phyloP scores from a whole-genome alignment of 2,888 invertebrate species.

The Graphium colonna region DNA sequence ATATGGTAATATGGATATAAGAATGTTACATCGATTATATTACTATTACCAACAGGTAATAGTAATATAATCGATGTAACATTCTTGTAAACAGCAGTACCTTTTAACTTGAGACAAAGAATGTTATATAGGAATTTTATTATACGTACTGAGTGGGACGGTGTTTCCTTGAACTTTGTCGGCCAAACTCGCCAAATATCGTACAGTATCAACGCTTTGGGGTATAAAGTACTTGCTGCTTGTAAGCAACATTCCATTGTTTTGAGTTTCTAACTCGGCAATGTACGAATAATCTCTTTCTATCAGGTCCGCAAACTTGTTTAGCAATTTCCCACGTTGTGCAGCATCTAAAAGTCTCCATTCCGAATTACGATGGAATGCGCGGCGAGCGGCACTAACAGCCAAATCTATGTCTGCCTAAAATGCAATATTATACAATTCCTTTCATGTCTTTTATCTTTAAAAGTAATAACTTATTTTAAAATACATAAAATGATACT shows the following conservation, averaged over 20 bases:
- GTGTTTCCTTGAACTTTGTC: constrained; percentile 85
- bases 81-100: no score
- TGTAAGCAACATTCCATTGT: constrained; percentile 92
- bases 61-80: no score
- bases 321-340: constrained; percentile 84
- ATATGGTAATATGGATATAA: no score
- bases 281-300: constrained; percentile 87
- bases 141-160: constrained; percentile 14
- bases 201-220: constrained; percentile 69
- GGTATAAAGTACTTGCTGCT: constrained; percentile 78
- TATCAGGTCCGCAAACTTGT: constrained; percentile 88
- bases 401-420: constrained; percentile 87
- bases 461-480: no score
- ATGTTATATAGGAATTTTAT: no score
- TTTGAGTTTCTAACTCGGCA: constrained; percentile 91
- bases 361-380: constrained; percentile 84
- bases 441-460: no score
- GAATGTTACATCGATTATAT: no score
- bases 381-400: constrained; percentile 85
- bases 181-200: constrained; percentile 92
- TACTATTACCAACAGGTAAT: no score
- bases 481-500: no score
- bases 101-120: no score
- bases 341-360: constrained; percentile 92
- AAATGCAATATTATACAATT: no score